Conservation (phyloP, 2,888 invertebrate species). For the Trissoscelio sp. region DNA sequence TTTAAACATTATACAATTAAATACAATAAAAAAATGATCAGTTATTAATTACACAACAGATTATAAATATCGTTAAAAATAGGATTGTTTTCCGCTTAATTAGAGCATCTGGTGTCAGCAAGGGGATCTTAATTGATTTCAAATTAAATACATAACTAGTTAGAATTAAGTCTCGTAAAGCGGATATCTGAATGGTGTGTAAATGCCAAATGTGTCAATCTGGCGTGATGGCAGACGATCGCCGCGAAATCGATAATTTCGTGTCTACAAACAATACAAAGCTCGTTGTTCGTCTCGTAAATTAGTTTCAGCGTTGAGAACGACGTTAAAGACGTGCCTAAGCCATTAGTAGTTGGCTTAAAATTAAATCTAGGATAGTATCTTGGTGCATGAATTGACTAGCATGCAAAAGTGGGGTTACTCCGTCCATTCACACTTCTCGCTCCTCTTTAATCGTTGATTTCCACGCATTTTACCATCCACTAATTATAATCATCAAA, state of each 20-base stretch:
- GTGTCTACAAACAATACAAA: conserved; percentile 36
- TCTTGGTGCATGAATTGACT: conserved; percentile 43
- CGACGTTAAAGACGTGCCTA: conserved; percentile 48
- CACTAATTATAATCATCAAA: neutral
- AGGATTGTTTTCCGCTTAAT: neutral
- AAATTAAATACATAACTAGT: conserved; percentile 34
- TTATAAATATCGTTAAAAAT: neutral
- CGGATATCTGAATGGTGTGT: conserved; percentile 28
- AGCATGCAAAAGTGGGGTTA: conserved; percentile 13
- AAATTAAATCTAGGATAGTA: conserved; percentile 48
- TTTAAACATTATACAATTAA: too few relatives aligned
- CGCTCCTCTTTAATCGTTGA: conserved; percentile 7
- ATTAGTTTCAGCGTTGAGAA: conserved; percentile 34
- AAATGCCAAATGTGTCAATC: conserved; percentile 44
- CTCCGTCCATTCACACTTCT: conserved; percentile 17
- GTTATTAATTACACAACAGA: too few relatives aligned
- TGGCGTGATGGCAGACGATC: conserved; percentile 22
- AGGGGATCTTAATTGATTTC: conserved; percentile 14
- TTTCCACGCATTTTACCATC: conserved; percentile 4
- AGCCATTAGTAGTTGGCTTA: conserved; percentile 45
- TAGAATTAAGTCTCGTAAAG: conserved; percentile 27
- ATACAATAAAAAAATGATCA: too few relatives aligned
- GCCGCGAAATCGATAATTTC: conserved; percentile 34
- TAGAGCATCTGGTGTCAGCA: neutral
- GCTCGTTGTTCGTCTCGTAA: conserved; percentile 38